Conservation (phyloP, 2,113 vertebrate genomes). For the Trochalopteron elliotii region DNA sequence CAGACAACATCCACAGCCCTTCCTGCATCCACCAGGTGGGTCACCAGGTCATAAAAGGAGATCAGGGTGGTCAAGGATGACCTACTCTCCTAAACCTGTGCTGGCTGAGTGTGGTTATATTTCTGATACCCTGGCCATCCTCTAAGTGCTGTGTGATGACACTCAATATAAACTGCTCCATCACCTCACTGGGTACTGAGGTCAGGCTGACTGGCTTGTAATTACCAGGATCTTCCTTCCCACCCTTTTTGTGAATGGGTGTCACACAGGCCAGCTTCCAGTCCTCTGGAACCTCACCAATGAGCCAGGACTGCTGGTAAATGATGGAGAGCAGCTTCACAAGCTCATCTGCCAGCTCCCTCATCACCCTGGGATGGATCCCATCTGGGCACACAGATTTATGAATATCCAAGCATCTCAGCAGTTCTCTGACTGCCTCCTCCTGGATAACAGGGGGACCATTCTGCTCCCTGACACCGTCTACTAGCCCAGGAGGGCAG, state of each 20-base stretch:
- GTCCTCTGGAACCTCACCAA: neutral
- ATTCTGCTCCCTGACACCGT: neutral
- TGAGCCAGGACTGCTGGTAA: neutral
- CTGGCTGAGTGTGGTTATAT: too few relatives aligned
- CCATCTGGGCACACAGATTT: too few relatives aligned
- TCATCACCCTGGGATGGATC: neutral
- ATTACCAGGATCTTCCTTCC: neutral
- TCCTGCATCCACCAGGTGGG: too few relatives aligned
- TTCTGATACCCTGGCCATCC: too few relatives aligned
- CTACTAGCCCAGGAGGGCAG: neutral
- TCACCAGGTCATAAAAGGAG: too few relatives aligned
- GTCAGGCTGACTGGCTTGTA: neutral
- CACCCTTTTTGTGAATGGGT: neutral
- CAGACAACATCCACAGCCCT: too few relatives aligned
- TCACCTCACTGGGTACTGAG: accelerated
- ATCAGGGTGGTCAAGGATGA: too few relatives aligned
- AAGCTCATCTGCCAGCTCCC: neutral
- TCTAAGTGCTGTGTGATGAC: neutral
- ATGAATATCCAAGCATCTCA: neutral
- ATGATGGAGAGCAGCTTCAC: accelerated
- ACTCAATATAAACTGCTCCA: too few relatives aligned
- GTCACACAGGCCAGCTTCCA: neutral
- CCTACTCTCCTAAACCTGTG: too few relatives aligned
- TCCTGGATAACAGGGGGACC: too few relatives aligned
- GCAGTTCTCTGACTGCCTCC: neutral